Percentiles rank a stretch among this genome's conserved stretches.
phyloP scores from a whole-genome alignment of 2,888 invertebrate genomes.

The Ectemnius lituratus region DNA sequence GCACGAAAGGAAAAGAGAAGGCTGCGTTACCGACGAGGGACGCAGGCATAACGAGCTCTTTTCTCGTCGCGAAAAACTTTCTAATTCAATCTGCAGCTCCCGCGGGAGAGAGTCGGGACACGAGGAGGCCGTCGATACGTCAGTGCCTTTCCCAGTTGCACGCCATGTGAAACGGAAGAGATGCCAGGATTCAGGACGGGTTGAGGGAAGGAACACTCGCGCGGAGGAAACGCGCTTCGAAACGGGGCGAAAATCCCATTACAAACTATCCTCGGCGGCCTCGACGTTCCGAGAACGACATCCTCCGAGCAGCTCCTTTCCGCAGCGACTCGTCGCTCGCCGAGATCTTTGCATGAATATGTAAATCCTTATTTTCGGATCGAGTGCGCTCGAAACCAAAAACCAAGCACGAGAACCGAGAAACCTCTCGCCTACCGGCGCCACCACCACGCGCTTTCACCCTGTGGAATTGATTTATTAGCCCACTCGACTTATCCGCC shows the following conservation, averaged over 20 bases:
- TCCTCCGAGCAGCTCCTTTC: constrained; percentile 53
- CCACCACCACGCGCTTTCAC: constrained; percentile 46
- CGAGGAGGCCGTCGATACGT: constrained; percentile 50
- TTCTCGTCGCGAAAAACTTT: constrained; percentile 29
- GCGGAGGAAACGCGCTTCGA: constrained; percentile 19
- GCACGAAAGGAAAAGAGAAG: background rate
- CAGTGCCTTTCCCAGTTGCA: constrained; percentile 35
- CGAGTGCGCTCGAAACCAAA: constrained; percentile 77
- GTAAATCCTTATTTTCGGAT: constrained; percentile 78
- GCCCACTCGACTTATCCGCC: constrained; percentile 60
- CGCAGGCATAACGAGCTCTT: constrained; percentile 8
- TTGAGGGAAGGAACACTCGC: constrained; percentile 7
- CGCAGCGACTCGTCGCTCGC: constrained; percentile 63
- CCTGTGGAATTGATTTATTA: constrained; percentile 75
- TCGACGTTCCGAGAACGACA: constrained; percentile 61
- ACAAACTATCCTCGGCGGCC: constrained; percentile 72
- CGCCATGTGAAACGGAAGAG: no score
- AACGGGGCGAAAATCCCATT: constrained; percentile 73
- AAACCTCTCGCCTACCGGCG: constrained; percentile 46
- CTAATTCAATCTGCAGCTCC: constrained; percentile 28
- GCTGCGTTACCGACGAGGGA: constrained; percentile 1
- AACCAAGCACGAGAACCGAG: constrained; percentile 71
- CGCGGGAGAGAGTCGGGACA: constrained; percentile 6
- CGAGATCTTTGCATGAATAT: constrained; percentile 76
- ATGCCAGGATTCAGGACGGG: no score